Base-by-base conservation (phyloP, 2,888 invertebrate species). In the Clostera curtula region DNA sequence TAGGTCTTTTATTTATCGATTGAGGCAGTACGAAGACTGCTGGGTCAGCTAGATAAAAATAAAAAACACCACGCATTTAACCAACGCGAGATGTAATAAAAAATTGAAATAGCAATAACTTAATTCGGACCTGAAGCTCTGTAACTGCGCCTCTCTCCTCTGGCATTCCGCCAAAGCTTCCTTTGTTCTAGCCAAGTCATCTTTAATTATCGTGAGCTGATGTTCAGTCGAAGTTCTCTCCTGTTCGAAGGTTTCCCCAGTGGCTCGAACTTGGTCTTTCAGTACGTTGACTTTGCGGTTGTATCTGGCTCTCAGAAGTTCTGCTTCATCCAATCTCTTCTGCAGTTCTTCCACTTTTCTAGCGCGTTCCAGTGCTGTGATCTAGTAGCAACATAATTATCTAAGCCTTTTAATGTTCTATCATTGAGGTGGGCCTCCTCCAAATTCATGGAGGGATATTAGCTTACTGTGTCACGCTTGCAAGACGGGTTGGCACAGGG, bases 311-410 rank as follows among this genome's bases (percentile, higher is more conserved):
- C 93, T 87, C 14, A 94, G 74, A 45, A 92, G 85, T 57, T 95
- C 95, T 19, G 93, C 88, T 59, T 95, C 95, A 20, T 93, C 90
- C 12, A 94, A 69, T 40, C 91, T 89, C 60, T 92, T 91, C 43
- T 93, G 92, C 2, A 95, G 75, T 36, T 95, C 94, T 57, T 95
- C 94, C 27, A 94, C 88, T 73, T 93, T 94, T 12, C 94, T 86
- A 1, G 92, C 93, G 14, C 93, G 86, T 64, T 95, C 95, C 48
- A 95, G 60, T 1, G 94, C 90, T 9, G 93, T 90, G 51, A 94
- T 93, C 93, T 94, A 63, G 20, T 28, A 10, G 15, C 19, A 5
- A 14, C 24, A 5, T 14, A 11, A 19, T 13, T n/a, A n/a, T n/a
- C n/a, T n/a, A n/a, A n/a, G n/a, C n/a, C n/a, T n/a, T n/a, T n/a